Conservation (phyloP, 1,140 invertebrate species). For the Heliconius congener region DNA sequence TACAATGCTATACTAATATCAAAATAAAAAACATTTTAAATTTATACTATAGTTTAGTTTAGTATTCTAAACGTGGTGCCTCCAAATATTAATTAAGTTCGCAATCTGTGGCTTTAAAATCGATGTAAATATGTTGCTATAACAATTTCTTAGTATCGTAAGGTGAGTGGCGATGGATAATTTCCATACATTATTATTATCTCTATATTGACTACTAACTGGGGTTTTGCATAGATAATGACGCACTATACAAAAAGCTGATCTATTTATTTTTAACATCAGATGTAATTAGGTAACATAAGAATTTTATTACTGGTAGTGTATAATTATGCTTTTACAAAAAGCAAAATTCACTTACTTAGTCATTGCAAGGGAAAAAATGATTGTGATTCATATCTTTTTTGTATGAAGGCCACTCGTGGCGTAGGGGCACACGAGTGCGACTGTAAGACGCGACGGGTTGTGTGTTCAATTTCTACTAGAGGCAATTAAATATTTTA, state of each 20-base stretch:
- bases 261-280: not conserved
- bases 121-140: conserved; percentile 28
- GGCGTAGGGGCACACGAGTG: too few relatives aligned
- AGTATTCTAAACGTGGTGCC: conserved; percentile 28
- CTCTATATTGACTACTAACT: not conserved
- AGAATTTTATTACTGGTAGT: not conserved
- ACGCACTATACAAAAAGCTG: conserved; percentile 1
- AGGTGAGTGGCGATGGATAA: conserved; percentile 23
- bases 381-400: not conserved
- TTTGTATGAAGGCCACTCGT: not conserved
- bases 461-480: too few relatives aligned
- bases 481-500: too few relatives aligned
- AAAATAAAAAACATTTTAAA: conserved; percentile 67
- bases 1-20: too few relatives aligned
- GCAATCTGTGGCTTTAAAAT: conserved; percentile 30
- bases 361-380: not conserved
- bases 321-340: not conserved
- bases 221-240: not conserved
- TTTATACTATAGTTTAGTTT: conserved; percentile 68
- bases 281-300: not conserved
- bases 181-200: conserved; percentile 25
- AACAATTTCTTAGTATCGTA: conserved; percentile 31
- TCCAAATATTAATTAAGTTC: conserved; percentile 64
- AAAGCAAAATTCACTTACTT: too few relatives aligned
- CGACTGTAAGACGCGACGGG: too few relatives aligned